Percentiles rank a stretch among this genome's conserved stretches.
Conservation (phyloP, 2,888 invertebrate species). For the Mimumesa dahlbomi region DNA sequence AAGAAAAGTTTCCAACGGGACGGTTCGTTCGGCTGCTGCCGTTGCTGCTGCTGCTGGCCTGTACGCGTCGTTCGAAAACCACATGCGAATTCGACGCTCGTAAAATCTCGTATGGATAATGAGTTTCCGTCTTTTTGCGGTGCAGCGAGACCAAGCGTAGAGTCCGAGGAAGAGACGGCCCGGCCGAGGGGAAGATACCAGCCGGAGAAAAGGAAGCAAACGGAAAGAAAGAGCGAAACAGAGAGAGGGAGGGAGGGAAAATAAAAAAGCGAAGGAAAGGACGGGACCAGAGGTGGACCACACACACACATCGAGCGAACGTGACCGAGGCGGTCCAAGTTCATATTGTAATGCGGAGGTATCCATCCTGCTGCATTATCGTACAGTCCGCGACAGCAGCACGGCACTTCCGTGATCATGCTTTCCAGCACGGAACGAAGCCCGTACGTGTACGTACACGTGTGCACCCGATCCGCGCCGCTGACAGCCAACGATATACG, state of each 20-base stretch:
- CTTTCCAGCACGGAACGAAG: conserved; percentile 47
- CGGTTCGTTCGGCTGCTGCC: too few relatives aligned
- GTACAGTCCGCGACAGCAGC: conserved; percentile 76
- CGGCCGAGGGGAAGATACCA: conserved; percentile 11
- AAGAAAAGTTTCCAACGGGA: too few relatives aligned
- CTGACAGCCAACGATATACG: conserved; percentile 43
- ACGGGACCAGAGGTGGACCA: conserved; percentile 74
- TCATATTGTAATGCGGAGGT: conserved; percentile 78
- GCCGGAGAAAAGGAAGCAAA: conserved; percentile 31
- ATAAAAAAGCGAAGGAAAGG: conserved; percentile 49
- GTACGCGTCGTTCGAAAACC: conserved; percentile 11
- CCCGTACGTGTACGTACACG: conserved; percentile 16
- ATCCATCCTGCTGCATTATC: conserved; percentile 74
- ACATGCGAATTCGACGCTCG: conserved; percentile 20
- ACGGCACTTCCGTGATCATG: conserved; percentile 69
- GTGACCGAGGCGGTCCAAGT: conserved; percentile 78
- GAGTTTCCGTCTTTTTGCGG: conserved; percentile 70
- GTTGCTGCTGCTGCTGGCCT: too few relatives aligned
- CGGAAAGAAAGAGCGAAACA: conserved; percentile 26
- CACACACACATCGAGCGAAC: conserved; percentile 77
- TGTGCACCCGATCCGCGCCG: conserved; percentile 27
- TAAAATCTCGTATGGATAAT: conserved; percentile 64
- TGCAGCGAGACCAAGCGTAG: conserved; percentile 18
- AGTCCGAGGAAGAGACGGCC: background rate
- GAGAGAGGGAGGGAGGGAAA: conserved; percentile 43